Evolutionary conservation across 2,888 invertebrate genomes (phyloP).

Genomic region (Drosophila niveifrons): DNA sequence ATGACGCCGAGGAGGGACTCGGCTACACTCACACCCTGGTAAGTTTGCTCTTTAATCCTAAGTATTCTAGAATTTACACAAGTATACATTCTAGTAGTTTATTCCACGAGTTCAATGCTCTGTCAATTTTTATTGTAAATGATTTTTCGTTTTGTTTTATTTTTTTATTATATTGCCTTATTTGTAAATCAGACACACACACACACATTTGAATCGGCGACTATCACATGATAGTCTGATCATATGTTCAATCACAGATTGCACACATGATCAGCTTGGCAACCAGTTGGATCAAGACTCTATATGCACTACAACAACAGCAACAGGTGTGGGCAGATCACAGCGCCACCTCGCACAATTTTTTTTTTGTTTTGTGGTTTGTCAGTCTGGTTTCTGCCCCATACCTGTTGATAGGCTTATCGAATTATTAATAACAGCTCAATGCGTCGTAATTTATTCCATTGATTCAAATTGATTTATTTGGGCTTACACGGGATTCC

Average conservation of each 20-base stretch:
- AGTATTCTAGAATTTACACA: background rate
- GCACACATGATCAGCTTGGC: constrained; percentile 44
- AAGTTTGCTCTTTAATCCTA: constrained; percentile 45
- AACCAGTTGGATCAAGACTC: constrained; percentile 35
- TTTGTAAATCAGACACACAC: constrained; percentile 14
- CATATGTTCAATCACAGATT: constrained; percentile 36
- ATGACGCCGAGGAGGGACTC: constrained; percentile 79
- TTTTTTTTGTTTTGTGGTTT: constrained; percentile 27
- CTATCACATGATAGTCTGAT: constrained; percentile 49
- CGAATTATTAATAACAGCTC: constrained; percentile 1
- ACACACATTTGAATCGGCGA: background rate
- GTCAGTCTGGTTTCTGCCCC: constrained; percentile 31
- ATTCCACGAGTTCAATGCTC: constrained; percentile 5
- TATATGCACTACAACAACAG: constrained; percentile 5
- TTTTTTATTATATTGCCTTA: constrained; percentile 10
- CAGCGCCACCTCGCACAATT: constrained; percentile 6
- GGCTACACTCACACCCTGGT: constrained; percentile 83
- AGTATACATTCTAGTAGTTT: background rate
- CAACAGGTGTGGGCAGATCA: constrained; percentile 28
- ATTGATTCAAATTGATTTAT: constrained; percentile 11
- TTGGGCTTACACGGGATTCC: constrained; percentile 36
- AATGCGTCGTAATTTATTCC: constrained; percentile 29
- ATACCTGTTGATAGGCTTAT: constrained; percentile 26
- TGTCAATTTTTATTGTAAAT: constrained; percentile 10
- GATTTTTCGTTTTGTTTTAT: constrained; percentile 18